Percentiles rank a stretch among this genome's conserved stretches.
phyloP scores from a whole-genome alignment of 2,888 invertebrate genomes.

The Teinopalpus imperialis region DNA sequence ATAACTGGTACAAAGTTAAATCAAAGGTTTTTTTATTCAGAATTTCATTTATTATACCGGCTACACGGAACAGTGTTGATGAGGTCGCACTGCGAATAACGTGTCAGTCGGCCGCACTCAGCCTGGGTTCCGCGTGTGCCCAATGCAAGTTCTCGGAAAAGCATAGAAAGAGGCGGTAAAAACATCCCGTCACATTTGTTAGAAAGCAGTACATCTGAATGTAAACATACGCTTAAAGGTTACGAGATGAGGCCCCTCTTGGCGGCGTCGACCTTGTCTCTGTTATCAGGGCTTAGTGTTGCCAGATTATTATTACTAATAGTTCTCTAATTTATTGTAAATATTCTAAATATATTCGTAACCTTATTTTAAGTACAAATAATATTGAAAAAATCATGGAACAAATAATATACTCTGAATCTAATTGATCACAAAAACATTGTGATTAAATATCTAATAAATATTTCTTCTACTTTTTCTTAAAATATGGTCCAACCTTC shows the following conservation, averaged over 20 bases:
- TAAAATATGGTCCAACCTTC: no score
- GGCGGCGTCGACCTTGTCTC: conserved; percentile 5
- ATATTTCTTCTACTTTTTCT: no score
- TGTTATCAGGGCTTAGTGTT: conserved; percentile 12
- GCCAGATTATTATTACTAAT: conserved; percentile 10
- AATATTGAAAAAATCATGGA: no score
- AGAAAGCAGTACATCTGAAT: conserved; percentile 22
- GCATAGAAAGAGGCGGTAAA: conserved; percentile 32
- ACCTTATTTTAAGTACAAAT: no score
- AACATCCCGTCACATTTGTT: conserved; percentile 28
- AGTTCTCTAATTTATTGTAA: no score
- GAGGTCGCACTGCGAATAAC: conserved; percentile 33
- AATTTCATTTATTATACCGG: no score
- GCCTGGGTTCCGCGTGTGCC: conserved; percentile 70
- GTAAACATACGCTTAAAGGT: conserved; percentile 15
- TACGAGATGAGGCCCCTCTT: conserved; percentile 13
- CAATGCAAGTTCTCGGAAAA: conserved; percentile 56
- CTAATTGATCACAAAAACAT: no score
- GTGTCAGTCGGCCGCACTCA: conserved; percentile 66
- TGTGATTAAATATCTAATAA: no score
- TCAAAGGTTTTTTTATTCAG: no score
- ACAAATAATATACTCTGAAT: no score
- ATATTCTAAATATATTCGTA: no score
- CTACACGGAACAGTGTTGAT: background rate
- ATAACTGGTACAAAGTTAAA: no score